Evolutionary conservation across 2,113 vertebrate species (phyloP), one percentile per base, ranked within the genome.

Genomic region (Corvus cornix): DNA sequence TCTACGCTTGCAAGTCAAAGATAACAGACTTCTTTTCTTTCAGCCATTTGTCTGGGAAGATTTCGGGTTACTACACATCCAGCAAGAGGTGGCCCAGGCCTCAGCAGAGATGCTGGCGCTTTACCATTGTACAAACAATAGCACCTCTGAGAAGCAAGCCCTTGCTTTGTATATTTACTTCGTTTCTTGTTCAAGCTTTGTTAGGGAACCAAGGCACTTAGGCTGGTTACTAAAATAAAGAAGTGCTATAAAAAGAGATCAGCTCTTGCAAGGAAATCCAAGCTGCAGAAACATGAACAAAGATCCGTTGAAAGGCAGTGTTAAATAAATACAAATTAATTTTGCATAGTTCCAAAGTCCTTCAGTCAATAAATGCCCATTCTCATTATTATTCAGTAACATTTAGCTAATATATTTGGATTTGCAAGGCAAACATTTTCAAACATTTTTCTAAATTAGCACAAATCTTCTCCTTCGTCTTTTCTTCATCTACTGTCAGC

Each of bases 271-370:
- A 95, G 83, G 77, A 84, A 92, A 95, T 91, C 87, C 93, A 72
- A 89, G 76, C 81, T 74, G 75, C 77, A 95, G 89, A 77, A 96
- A 91, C 88, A 79, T 28, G 94, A 97, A 96, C 90, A 93, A 89
- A 96, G 94, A 92, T 80, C 37, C 68, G 89, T n/a, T 92, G 95
- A 97, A 89, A 94, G 88, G 87, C 95, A 89, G 84, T 84, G 84
- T 96, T 97, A 97, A 97, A 94, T 89, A 96, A 96, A 95, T 92
- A 95, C 86, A 97, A 97, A 96, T 97, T 95, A 95, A 97, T 96
- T 96, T 97, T 85, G 37, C 83, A 53, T 70, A 70, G 92, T 77
- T 96, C 89, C 89, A 89, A 93, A 96, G 96, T 96, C 91, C 88
- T 97, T 94, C 26, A 19, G 87, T 95, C 86, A 95, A 91, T 93